phyloP scores from a whole-genome alignment of 2,797 vertebrate species.

The Melanotaenia nigrans region DNA sequence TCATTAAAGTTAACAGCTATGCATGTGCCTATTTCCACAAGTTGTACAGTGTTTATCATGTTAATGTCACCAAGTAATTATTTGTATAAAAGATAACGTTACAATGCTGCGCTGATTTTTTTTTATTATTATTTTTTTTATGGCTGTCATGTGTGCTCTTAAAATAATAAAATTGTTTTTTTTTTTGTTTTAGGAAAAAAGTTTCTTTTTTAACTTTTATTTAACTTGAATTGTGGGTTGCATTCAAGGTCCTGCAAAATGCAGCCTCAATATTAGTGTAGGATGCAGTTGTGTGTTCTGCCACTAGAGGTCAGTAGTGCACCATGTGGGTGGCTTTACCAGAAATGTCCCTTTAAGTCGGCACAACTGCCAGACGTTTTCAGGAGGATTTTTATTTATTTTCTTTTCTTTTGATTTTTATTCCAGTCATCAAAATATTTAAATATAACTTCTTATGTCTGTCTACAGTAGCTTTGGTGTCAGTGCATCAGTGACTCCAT shows the following conservation, averaged over 20 bases:
- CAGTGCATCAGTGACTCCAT: too few relatives aligned
- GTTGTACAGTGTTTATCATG: slow-evolving; percentile 67
- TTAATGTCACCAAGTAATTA: slow-evolving; percentile 36
- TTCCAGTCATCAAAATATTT: too few relatives aligned
- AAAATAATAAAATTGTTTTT: slow-evolving; percentile 73
- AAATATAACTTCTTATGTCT: too few relatives aligned
- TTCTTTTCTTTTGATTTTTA: too few relatives aligned
- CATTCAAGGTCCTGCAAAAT: not conserved
- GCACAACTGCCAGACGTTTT: not conserved
- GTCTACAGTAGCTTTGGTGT: too few relatives aligned
- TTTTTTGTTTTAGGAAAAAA: slow-evolving; percentile 21
- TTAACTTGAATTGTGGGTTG: not conserved
- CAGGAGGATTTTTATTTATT: not conserved
- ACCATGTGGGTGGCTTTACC: not conserved
- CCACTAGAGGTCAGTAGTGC: slow-evolving; percentile 47
- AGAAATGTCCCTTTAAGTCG: not conserved
- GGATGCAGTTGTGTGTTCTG: accelerated
- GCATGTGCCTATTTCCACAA: slow-evolving; percentile 12
- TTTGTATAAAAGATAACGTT: slow-evolving; percentile 58
- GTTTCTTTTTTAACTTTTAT: not conserved
- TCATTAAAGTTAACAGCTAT: slow-evolving; percentile 4
- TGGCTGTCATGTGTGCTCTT: slow-evolving; percentile 40
- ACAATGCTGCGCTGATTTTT: slow-evolving; percentile 41
- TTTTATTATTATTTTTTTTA: slow-evolving; percentile 26
- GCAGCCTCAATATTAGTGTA: not conserved